Percentiles rank a stretch among this genome's conserved stretches.
These are phyloP conservation scores for Ophioninae sp. DNA, from an alignment of 2,888 invertebrate species.

Conservation along the genomic window DNA sequence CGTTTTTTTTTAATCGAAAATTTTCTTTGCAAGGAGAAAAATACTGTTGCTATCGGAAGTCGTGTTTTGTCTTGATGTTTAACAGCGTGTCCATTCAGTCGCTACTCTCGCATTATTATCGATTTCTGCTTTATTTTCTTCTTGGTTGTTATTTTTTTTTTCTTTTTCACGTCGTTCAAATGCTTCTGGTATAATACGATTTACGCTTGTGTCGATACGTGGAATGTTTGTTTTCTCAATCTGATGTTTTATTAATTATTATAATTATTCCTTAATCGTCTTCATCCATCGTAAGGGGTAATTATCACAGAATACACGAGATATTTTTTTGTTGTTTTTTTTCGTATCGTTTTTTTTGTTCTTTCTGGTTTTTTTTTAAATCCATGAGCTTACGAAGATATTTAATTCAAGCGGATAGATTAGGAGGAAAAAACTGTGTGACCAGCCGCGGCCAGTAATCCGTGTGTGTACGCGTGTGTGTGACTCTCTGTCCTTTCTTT, in stretches of 20 bases:
- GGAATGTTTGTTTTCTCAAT: conserved; percentile 38
- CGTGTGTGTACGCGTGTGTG: conserved; percentile 18
- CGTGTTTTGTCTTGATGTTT: conserved; percentile 64
- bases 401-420: conserved; percentile 77
- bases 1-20: conserved; percentile 59
- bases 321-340: conserved; percentile 70
- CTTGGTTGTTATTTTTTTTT: conserved; percentile 28
- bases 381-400: conserved; percentile 77
- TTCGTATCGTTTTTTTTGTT: conserved; percentile 7
- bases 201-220: conserved; percentile 58
- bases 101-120: conserved; percentile 10
- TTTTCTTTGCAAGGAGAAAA: conserved; percentile 67
- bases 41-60: conserved; percentile 73
- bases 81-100: conserved; percentile 19
- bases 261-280: conserved; percentile 43
- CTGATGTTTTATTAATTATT: conserved; percentile 14
- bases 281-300: conserved; percentile 72
- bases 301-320: conserved; percentile 80
- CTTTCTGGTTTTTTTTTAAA: conserved; percentile 34
- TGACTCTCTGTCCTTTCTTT: not conserved
- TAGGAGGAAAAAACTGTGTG: conserved; percentile 71
- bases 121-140: conserved; percentile 13
- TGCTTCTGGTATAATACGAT: conserved; percentile 46
- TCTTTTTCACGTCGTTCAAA: conserved; percentile 33
- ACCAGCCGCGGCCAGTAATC: conserved; percentile 61